phyloP scores from a whole-genome alignment of 2,113 vertebrate species.

The Zeus faber region DNA sequence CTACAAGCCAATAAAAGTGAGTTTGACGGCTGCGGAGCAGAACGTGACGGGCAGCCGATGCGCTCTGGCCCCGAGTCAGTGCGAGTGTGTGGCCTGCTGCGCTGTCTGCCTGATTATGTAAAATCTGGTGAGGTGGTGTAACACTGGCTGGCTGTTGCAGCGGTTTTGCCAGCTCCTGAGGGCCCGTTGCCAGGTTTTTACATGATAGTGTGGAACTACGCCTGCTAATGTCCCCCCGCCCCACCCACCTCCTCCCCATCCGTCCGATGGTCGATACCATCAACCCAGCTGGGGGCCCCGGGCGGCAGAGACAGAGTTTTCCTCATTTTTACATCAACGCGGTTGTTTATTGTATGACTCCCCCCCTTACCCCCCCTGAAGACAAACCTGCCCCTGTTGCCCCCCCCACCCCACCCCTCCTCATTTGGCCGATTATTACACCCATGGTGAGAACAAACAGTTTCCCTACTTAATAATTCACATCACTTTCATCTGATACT shows the following conservation, averaged over 20 bases:
- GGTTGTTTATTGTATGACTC: constrained; percentile 56
- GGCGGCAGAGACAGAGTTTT: constrained; percentile 40
- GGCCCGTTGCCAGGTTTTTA: constrained; percentile 49
- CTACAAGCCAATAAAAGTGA: constrained; percentile 37
- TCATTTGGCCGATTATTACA: constrained; percentile 74
- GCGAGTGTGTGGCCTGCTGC: constrained; percentile 57
- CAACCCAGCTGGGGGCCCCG: constrained; percentile 67
- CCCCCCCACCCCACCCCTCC: constrained; percentile 33
- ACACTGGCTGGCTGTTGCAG: constrained; percentile 49
- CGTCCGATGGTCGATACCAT: constrained; percentile 65
- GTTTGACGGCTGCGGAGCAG: constrained; percentile 33
- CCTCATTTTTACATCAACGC: constrained; percentile 50
- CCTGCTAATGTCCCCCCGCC: constrained; percentile 50
- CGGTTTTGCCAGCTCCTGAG: constrained; percentile 48
- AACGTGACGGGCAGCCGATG: constrained; percentile 60
- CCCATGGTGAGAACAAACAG: constrained; percentile 78
- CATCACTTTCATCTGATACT: constrained; percentile 99
- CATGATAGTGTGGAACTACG: constrained; percentile 36
- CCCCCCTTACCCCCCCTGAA: constrained; percentile 25
- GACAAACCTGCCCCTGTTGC: constrained; percentile 51
- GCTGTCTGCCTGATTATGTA: constrained; percentile 65
- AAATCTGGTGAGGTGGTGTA: constrained; percentile 57
- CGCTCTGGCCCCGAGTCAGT: constrained; percentile 38
- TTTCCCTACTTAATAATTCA: constrained; percentile 95
- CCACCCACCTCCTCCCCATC: constrained; percentile 36